Evolutionary conservation across 2,797 vertebrate species (phyloP).

Genomic region (Hydrolagus colliei): DNA sequence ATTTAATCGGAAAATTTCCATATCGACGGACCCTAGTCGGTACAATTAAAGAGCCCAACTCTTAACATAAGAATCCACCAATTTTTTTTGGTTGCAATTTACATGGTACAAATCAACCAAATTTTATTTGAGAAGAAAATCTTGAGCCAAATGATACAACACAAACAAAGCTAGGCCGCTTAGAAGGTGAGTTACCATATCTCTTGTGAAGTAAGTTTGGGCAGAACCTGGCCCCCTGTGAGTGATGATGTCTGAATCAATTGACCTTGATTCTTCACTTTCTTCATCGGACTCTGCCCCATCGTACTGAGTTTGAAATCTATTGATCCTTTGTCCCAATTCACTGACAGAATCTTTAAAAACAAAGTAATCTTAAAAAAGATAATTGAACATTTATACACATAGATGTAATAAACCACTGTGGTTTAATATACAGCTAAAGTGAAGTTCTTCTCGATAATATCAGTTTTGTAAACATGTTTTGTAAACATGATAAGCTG

Average conservation of each 20-base stretch:
- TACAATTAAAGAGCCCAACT: too few species aligned
- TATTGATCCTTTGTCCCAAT: conserved; percentile 13
- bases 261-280: neutral
- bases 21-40: too few species aligned
- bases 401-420: too few species aligned
- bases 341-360: conserved; percentile 23
- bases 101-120: neutral
- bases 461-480: too few species aligned
- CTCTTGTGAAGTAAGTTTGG: conserved; percentile 9
- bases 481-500: too few species aligned
- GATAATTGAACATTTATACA: neutral
- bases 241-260: neutral
- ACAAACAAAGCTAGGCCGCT: neutral
- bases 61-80: too few species aligned
- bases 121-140: neutral
- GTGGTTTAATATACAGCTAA: too few species aligned
- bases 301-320: neutral
- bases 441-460: too few species aligned
- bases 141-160: neutral
- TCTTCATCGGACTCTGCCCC: conserved; percentile 6
- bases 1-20: too few species aligned
- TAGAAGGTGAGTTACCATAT: conserved; percentile 11
- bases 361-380: neutral
- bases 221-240: neutral
- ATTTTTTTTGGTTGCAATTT: neutral